phyloP scores from a whole-genome alignment of 1,140 invertebrate species.

The Drosophila varians region DNA sequence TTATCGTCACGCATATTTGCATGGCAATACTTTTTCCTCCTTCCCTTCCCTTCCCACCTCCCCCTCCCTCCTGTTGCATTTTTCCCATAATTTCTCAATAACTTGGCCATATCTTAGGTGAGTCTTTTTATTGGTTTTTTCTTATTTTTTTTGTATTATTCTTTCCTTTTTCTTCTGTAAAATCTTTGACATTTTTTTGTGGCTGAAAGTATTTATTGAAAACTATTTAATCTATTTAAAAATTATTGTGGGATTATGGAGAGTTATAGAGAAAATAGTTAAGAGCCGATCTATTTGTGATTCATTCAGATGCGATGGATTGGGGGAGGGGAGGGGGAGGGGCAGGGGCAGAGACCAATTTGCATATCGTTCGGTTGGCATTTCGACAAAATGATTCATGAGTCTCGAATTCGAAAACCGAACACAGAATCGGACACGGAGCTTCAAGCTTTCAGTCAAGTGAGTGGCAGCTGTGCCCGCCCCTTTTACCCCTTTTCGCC shows the following conservation, averaged over 20 bases:
- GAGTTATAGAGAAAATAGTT: not conserved
- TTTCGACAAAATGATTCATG: constrained; percentile 69
- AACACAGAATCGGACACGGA: too few species aligned
- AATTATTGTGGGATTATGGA: not conserved
- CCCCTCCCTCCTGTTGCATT: constrained; percentile 4
- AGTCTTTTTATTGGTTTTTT: not conserved
- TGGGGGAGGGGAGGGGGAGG: not conserved
- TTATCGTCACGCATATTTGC: constrained; percentile 69
- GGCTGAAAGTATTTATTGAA: not conserved
- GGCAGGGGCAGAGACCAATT: constrained; percentile 21
- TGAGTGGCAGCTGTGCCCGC: not conserved
- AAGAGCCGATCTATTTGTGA: constrained; percentile 1
- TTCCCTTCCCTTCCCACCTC: constrained; percentile 1
- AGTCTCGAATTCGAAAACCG: constrained; percentile 5
- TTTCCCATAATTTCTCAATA: constrained; percentile 42
- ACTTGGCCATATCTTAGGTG: constrained; percentile 15
- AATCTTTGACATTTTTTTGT: not conserved
- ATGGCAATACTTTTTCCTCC: constrained; percentile 43
- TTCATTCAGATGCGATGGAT: constrained; percentile 13
- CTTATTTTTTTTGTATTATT: not conserved
- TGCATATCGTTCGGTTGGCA: constrained; percentile 46
- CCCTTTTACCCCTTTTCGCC: not conserved
- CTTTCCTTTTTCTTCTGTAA: not conserved
- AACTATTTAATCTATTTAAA: not conserved
- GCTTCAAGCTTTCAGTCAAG: constrained; percentile 26